These are phyloP conservation scores for Psephotus haematonotus DNA, from an alignment of 2,113 vertebrate genomes.

Conservation along the genomic window DNA sequence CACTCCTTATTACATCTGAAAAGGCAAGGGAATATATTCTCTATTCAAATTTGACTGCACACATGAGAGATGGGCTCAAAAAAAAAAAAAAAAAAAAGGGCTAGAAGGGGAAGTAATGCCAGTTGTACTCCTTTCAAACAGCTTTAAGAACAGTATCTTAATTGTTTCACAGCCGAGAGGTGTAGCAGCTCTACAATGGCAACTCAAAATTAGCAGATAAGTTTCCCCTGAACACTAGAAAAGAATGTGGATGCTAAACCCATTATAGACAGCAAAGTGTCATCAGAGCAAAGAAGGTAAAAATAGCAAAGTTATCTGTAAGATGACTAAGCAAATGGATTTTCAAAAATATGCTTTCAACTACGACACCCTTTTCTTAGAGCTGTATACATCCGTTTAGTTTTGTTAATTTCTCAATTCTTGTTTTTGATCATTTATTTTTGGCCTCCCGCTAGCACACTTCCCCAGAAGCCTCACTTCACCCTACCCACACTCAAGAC, in stretches of 20 bases:
- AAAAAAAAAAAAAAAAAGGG: not conserved
- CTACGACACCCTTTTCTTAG: slow-evolving; percentile 22
- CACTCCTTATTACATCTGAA: not conserved
- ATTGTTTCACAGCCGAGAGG: slow-evolving; percentile 11
- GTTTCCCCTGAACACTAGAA: not conserved
- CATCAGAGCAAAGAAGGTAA: slow-evolving; percentile 56
- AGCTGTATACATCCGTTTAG: slow-evolving; percentile 21
- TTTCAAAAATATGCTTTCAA: slow-evolving; percentile 54
- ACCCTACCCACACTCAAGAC: slow-evolving; percentile 47
- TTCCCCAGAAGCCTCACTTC: slow-evolving; percentile 55
- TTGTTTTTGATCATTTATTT: slow-evolving; percentile 56
- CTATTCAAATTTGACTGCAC: slow-evolving; percentile 12
- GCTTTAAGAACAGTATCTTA: not conserved
- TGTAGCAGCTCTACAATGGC: not conserved
- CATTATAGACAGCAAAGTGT: slow-evolving; percentile 14
- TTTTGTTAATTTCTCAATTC: slow-evolving; percentile 45
- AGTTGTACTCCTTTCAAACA: not conserved
- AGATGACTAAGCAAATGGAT: slow-evolving; percentile 62
- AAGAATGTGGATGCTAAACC: slow-evolving; percentile 35
- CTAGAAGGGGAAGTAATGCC: not conserved
- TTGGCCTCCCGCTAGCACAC: slow-evolving; percentile 24
- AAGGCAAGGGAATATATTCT: not conserved
- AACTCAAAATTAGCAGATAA: slow-evolving; percentile 25
- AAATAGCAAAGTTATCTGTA: slow-evolving; percentile 55
- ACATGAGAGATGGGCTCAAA: not conserved